A percentile compares a stretch with the other conserved stretches of the same genome.
These are phyloP conservation scores for Hestina assimilis DNA, from an alignment of 1,140 invertebrate species.

Conservation along the genomic window DNA sequence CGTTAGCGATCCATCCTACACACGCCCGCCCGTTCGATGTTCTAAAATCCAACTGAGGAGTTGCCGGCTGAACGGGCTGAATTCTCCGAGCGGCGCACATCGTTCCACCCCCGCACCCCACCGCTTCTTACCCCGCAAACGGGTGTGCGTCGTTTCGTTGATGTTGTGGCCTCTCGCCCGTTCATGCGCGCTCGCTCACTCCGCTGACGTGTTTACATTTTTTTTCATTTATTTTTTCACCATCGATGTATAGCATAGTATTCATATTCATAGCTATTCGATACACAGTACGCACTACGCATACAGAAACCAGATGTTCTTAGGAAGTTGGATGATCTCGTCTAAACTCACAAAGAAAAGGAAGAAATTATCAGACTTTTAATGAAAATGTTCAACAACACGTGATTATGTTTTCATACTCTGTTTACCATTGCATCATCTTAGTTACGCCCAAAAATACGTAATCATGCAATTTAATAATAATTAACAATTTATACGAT, in stretches of 20 bases:
- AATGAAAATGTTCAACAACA: conserved; percentile 3
- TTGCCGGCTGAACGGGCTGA: conserved; percentile 56
- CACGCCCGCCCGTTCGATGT: conserved; percentile 77
- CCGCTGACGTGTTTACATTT: conserved; percentile 76
- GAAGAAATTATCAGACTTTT: conserved; percentile 2
- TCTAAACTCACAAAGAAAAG: conserved; percentile 18
- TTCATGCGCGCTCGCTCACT: conserved; percentile 67
- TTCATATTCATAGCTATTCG: conserved; percentile 28
- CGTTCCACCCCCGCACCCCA: conserved; percentile 21
- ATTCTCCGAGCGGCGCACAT: conserved; percentile 42
- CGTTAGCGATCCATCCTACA: conserved; percentile 75
- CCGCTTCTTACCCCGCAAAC: conserved; percentile 22
- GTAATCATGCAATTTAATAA: background rate
- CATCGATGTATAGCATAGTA: conserved; percentile 20
- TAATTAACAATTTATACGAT: no score
- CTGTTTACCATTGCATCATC: conserved; percentile 41
- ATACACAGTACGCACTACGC: no score
- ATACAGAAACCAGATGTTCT: conserved; percentile 30
- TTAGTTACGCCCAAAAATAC: conserved; percentile 12
- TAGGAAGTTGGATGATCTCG: conserved; percentile 29
- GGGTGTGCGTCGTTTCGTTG: conserved; percentile 57
- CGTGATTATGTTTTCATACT: conserved; percentile 18
- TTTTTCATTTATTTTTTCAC: conserved; percentile 62
- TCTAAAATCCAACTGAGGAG: conserved; percentile 76
- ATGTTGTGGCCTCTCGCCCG: conserved; percentile 45